Percentiles rank a stretch among this genome's conserved stretches.
Evolutionary conservation across 2,888 invertebrate genomes (phyloP).

Genomic region (Masnerella sp.): DNA sequence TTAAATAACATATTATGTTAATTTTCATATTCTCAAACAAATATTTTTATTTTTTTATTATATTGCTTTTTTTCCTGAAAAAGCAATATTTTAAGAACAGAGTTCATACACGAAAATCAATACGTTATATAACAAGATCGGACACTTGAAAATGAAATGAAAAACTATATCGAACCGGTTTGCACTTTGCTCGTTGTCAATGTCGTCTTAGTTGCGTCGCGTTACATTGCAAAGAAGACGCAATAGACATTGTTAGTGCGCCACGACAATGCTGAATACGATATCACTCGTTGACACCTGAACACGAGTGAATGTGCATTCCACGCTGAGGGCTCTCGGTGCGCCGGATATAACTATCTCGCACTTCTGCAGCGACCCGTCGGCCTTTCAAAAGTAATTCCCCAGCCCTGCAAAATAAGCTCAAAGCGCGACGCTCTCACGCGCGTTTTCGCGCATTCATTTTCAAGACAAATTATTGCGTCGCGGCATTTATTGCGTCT

Average conservation of each 20-base stretch:
- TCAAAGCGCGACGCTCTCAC: constrained; percentile 3
- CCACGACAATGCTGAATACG: constrained; percentile 24
- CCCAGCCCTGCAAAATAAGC: constrained; percentile 22
- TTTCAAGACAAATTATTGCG: constrained; percentile 10
- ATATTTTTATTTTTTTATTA: too few species aligned
- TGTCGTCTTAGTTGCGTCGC: too few species aligned
- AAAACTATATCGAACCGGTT: too few species aligned
- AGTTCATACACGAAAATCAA: too few species aligned
- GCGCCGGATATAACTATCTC: constrained; percentile 31
- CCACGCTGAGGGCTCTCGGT: constrained; percentile 27
- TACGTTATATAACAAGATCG: too few species aligned
- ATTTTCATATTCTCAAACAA: too few species aligned
- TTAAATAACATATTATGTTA: too few species aligned
- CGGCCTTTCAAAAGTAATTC: constrained; percentile 28
- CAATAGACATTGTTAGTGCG: constrained; percentile 30
- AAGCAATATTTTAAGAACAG: too few species aligned
- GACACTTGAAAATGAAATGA: too few species aligned
- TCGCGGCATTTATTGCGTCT: neutral
- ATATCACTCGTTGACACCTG: constrained; percentile 49
- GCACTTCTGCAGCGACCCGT: constrained; percentile 11
- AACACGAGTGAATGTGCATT: constrained; percentile 45
- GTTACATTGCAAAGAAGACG: constrained; percentile 33
- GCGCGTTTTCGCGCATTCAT: constrained; percentile 12
- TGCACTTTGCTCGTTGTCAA: too few species aligned
- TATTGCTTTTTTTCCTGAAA: too few species aligned